A percentile compares a stretch with the other conserved stretches of the same genome.
Evolutionary conservation across 2,113 vertebrate genomes (phyloP).

Genomic region (Gila orcuttii): DNA sequence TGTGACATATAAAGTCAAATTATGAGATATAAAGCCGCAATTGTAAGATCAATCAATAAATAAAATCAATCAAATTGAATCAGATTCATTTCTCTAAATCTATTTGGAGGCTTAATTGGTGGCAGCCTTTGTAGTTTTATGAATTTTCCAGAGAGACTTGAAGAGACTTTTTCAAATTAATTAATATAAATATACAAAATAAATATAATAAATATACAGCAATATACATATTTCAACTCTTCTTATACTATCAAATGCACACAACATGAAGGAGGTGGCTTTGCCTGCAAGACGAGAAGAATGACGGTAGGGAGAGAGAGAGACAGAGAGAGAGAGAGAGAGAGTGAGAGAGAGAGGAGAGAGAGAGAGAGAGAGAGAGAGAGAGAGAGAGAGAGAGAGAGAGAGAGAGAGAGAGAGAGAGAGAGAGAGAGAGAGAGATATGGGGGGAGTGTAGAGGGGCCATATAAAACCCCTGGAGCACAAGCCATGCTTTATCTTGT

Average conservation of each 20-base stretch:
- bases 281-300: conserved; percentile 60
- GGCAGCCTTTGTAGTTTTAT: too few species aligned
- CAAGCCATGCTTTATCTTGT: conserved; percentile 74
- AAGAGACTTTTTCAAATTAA: too few species aligned
- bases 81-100: too few species aligned
- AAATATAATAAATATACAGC: neutral
- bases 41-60: neutral
- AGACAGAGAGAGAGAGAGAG: conserved; percentile 35
- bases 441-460: conserved; percentile 58
- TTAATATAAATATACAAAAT: neutral
- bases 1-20: neutral
- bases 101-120: too few species aligned
- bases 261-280: conserved; percentile 53
- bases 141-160: too few species aligned
- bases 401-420: neutral
- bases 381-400: conserved; percentile 21
- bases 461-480: conserved; percentile 75
- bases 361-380: conserved; percentile 45
- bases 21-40: neutral
- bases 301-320: conserved; percentile 46
- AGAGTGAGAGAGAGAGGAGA: conserved; percentile 42
- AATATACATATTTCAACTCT: conserved; percentile 1
- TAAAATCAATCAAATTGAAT: too few species aligned
- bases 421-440: conserved; percentile 40
- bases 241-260: conserved; percentile 32